Conservation (phyloP, 2,113 vertebrate species). For the Rhagologus leucostigma region DNA sequence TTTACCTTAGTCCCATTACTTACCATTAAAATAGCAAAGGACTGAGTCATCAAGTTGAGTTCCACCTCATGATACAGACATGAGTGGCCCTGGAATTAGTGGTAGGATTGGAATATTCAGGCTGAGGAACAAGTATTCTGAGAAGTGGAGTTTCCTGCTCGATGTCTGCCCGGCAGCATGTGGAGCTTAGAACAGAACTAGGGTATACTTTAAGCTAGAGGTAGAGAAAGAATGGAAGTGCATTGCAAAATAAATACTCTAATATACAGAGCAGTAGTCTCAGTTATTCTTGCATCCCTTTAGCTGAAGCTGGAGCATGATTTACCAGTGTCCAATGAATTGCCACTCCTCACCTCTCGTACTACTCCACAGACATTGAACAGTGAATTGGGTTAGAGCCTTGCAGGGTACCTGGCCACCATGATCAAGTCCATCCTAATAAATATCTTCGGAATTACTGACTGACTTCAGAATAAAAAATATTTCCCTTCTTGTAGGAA, state of each 20-base stretch:
- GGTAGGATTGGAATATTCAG: not conserved
- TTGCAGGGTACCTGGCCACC: not conserved
- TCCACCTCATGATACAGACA: not conserved
- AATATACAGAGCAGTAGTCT: not conserved
- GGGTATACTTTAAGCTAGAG: not conserved
- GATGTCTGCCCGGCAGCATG: fast-evolving
- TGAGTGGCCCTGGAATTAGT: not conserved
- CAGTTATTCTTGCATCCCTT: not conserved
- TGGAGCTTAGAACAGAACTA: not conserved
- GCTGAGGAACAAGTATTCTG: not conserved
- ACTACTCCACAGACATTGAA: not conserved
- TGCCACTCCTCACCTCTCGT: not conserved
- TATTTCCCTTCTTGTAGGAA: not conserved
- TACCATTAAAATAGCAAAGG: not conserved
- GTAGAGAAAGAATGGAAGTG: not conserved
- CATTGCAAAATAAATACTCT: not conserved
- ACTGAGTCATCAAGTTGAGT: not conserved
- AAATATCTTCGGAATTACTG: not conserved
- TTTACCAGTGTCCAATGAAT: not conserved
- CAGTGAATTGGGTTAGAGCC: not conserved
- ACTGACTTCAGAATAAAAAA: not conserved
- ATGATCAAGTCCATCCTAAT: not conserved
- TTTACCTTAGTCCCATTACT: not conserved
- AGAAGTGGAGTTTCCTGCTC: not conserved
- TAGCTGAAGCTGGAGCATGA: not conserved